Evolutionary conservation across 2,797 vertebrate genomes (phyloP), one percentile per base, ranked within the genome.

Genomic region (Hapalemur alaotrensis): DNA sequence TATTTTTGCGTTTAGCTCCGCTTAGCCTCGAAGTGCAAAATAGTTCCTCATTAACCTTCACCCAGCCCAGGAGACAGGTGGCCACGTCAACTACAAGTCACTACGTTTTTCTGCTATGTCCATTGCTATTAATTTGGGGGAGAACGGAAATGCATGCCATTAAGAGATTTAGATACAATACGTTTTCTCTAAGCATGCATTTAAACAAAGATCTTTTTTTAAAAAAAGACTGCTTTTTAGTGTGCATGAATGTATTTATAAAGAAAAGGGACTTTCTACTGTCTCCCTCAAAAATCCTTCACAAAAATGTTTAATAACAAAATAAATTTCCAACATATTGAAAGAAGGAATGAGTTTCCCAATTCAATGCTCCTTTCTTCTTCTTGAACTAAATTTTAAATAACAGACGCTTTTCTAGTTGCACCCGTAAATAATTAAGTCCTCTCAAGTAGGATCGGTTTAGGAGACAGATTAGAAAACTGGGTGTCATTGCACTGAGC

Each of bases 321-420:
- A 80, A 46, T 80, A 63, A 32, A 86, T 78, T 91, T 79, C 50
- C 86, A 73, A 65, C 13, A 52, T 22, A 17, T 38, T n/a, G 30
- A 81, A 96, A 70, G 30, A 88, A 80, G 14, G 75, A 73, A 87
- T 79, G 92, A 18, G 38, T 41, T 5, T 25, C n/a, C 61, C 46
- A 79, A 70, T n/a, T 75, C 35, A 92, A 52, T 1, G 14, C 35
- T 82, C 38, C 23, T 5, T 82, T 80, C 25, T 57, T 17, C 76
- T 83, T 89, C 32, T 73, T 89, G 38, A 92, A 67, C 69, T 95
- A 86, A 86, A 87, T 91, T 73, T 89, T 79, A 90, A 94, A 59
- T 30, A 25, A 12, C 1, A 35, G 35, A 28, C 1, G 15, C 25
- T 54, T 95, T 94, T 89, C 76, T 65, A n/a, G 14, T 54, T 70